These are phyloP conservation scores for Lepidurus arcticus DNA, from an alignment of 1,140 invertebrate species.

Conservation along the genomic window DNA sequence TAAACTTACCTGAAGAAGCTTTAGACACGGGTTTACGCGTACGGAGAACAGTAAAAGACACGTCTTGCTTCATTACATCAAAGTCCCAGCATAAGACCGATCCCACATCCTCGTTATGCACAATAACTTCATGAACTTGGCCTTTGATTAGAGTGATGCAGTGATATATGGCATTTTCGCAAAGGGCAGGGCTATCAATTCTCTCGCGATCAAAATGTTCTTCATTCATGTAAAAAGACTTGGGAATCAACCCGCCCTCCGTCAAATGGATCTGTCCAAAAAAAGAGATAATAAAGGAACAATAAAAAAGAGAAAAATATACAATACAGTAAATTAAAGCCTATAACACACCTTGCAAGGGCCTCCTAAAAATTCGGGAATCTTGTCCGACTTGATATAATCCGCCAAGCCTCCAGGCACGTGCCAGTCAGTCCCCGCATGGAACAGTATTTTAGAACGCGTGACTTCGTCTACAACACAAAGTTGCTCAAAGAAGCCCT, in stretches of 20 bases:
- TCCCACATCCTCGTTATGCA: conserved; percentile 73
- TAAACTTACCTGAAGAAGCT: not conserved
- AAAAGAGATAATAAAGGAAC: conserved; percentile 32
- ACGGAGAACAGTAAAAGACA: conserved; percentile 79
- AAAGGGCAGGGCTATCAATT: conserved; percentile 53
- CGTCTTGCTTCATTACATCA: conserved; percentile 84
- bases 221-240: conserved; percentile 73
- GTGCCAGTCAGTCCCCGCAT: conserved; percentile 80
- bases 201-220: conserved; percentile 54
- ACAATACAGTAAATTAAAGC: conserved; percentile 27
- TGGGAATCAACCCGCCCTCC: conserved; percentile 83
- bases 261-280: conserved; percentile 64
- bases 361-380: conserved; percentile 88
- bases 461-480: conserved; percentile 79
- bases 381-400: conserved; percentile 76
- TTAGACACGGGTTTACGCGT: conserved; percentile 49
- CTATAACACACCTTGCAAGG: conserved; percentile 65
- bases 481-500: conserved; percentile 26
- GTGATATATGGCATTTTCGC: conserved; percentile 64
- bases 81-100: conserved; percentile 95
- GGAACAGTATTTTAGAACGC: conserved; percentile 88
- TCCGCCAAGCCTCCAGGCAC: conserved; percentile 69
- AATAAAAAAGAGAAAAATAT: conserved; percentile 30
- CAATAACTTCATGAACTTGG: conserved; percentile 75
- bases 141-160: conserved; percentile 56